Evolutionary conservation across 64 coral and sea anemone species (phyloP), one percentile per base, ranked within the genome.

Genomic region (Montipora efflorescens): DNA sequence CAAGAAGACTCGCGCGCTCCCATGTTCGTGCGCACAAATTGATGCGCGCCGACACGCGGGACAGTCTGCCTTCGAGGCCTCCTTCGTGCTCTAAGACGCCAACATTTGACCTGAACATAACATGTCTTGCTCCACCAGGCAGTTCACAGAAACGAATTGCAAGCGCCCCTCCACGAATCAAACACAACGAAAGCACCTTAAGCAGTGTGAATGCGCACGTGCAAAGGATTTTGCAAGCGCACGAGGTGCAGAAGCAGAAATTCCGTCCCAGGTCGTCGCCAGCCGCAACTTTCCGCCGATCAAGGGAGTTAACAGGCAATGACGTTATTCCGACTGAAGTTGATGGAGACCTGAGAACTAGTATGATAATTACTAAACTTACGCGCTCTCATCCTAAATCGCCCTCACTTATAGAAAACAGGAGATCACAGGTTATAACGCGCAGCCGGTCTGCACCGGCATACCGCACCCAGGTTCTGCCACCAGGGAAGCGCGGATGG

Each of bases 11-110:
- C 15, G 79, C 95, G 0, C 98, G 92, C 61, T 79, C 95, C 15
- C 94, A 99, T 20, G 89, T 99, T 46, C 95, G 98, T n/a, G 94
- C 98, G 12, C 98, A 99, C 13, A 93, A 95, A 59, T 90, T 96
- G 22, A 91, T 91, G 78, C 98, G 98, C 69, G 98, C 95, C 44
- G 90, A 92, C 23, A 97, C 96, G 15, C 91, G 79, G 78, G 96
- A 95, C 21, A 97, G 96, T 67, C 49, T 97, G 19, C 89, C 96
- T 19, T 97, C 96, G 72, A 67, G 96, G 71, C 78, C 93, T n/a
- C 96, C 96, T n/a, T 97, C 98, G 20, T 82, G 90, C 28, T 58
- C 58, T 15, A 89, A 88, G 44, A 89, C 93, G 16, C 75, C 89
- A 11, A 19, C 67, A 1, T 21, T 44, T 43, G 21, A 85, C 44